These are phyloP conservation scores for Melanocharis versteri DNA, from an alignment of 2,113 vertebrate genomes.

Conservation along the genomic window DNA sequence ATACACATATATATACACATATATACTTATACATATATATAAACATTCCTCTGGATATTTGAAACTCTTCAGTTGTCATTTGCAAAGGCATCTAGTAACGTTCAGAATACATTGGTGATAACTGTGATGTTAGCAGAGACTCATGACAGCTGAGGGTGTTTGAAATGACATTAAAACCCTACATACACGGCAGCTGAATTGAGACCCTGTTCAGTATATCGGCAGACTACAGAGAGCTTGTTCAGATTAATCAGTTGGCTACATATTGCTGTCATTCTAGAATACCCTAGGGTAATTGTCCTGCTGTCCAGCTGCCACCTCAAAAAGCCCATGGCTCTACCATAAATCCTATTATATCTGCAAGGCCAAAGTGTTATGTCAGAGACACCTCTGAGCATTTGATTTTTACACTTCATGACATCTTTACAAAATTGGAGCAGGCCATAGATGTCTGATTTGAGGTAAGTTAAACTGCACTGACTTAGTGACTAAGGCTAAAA, in stretches of 20 bases:
- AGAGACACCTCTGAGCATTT: not conserved
- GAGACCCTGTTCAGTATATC: fast-evolving
- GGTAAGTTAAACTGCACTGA: not conserved
- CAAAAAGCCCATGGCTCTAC: not conserved
- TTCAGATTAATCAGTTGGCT: not conserved
- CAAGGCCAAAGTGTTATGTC: not conserved
- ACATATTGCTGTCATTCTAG: not conserved
- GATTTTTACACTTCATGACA: not conserved
- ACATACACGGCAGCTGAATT: not conserved
- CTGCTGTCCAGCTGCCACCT: not conserved
- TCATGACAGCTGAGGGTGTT: not conserved
- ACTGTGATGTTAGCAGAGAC: not conserved
- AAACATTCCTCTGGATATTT: not conserved
- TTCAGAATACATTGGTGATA: not conserved
- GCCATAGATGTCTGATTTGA: not conserved
- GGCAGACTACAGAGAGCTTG: fast-evolving
- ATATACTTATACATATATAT: too few species aligned
- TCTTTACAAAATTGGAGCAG: not conserved
- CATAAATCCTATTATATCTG: not conserved
- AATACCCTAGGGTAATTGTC: not conserved
- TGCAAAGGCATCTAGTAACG: not conserved
- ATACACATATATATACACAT: fast-evolving
- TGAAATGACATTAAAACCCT: not conserved
- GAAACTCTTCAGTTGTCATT: not conserved
- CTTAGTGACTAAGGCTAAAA: not conserved